A percentile compares a stretch with the other conserved stretches of the same genome.
These are phyloP conservation scores for Xestoiulus laeticollis DNA, from an alignment of 2,888 invertebrate species.

Conservation along the genomic window DNA sequence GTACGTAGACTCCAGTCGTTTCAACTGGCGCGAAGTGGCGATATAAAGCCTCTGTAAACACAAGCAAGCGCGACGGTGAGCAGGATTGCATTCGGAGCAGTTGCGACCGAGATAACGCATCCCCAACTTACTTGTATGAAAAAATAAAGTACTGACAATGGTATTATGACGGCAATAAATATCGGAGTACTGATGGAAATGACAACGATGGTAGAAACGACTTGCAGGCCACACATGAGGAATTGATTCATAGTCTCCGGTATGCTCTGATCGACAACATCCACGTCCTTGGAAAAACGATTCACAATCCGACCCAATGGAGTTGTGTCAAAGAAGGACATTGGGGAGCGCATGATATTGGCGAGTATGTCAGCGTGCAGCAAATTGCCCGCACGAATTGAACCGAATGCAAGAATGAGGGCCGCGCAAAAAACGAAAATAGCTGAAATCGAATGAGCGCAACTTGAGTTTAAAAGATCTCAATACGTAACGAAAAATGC, in stretches of 20 bases:
- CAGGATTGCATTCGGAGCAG: too few species aligned
- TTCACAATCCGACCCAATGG: conserved; percentile 75
- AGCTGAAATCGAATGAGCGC: conserved; percentile 56
- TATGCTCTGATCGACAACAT: conserved; percentile 72
- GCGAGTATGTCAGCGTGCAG: conserved; percentile 58
- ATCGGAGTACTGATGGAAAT: conserved; percentile 62
- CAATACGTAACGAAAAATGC: neutral
- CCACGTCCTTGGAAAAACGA: conserved; percentile 75
- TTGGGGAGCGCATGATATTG: conserved; percentile 64
- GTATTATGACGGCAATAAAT: conserved; percentile 62
- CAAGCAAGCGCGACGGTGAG: neutral
- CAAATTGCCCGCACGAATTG: conserved; percentile 60
- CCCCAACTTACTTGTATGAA: conserved; percentile 62
- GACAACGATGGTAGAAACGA: conserved; percentile 60
- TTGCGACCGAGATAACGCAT: too few species aligned
- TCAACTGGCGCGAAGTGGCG: conserved; percentile 90
- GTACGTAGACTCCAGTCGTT: conserved; percentile 91
- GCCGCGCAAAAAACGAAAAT: conserved; percentile 58
- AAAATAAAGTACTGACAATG: conserved; percentile 56
- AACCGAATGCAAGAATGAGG: conserved; percentile 59
- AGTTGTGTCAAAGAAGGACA: conserved; percentile 81
- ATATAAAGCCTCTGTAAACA: conserved; percentile 84
- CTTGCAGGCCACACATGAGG: conserved; percentile 64
- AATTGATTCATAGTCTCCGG: conserved; percentile 77
- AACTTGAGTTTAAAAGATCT: neutral